These are phyloP conservation scores for Pterostichus niger DNA, from an alignment of 2,888 invertebrate species.

Conservation along the genomic window DNA sequence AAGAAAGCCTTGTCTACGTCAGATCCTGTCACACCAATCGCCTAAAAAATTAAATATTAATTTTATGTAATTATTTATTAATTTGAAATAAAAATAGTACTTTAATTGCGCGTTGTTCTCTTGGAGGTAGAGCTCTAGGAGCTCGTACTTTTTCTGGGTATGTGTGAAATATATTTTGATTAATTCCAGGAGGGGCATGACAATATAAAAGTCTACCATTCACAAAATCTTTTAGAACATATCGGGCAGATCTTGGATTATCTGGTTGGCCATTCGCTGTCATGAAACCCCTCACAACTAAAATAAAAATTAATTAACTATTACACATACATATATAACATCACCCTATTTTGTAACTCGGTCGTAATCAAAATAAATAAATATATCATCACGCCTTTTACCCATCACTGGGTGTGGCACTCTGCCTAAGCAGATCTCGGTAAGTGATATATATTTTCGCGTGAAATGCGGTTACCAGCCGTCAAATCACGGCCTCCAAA, in stretches of 20 bases:
- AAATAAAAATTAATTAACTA: conserved; percentile 68
- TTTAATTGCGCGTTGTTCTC: conserved; percentile 80
- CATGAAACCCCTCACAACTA: conserved; percentile 97
- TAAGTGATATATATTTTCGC: too few relatives aligned
- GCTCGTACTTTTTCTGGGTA: conserved; percentile 78
- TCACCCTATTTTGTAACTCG: too few relatives aligned
- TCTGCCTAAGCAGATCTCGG: too few relatives aligned
- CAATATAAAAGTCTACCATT: conserved; percentile 92
- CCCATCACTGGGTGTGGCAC: too few relatives aligned
- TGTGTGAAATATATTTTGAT: conserved; percentile 82
- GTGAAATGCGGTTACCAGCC: too few relatives aligned
- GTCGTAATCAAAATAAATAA: too few relatives aligned
- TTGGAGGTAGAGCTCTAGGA: conserved; percentile 78
- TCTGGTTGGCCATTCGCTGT: conserved; percentile 97
- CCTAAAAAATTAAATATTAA: conserved; percentile 69
- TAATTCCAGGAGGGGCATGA: conserved; percentile 87
- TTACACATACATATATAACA: not conserved
- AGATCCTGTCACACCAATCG: conserved; percentile 75
- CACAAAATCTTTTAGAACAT: conserved; percentile 94
- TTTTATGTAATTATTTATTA: conserved; percentile 75
- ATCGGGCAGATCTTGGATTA: conserved; percentile 92
- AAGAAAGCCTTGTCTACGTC: conserved; percentile 85
- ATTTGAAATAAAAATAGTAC: conserved; percentile 73
- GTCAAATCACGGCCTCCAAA: too few relatives aligned
- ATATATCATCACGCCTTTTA: too few relatives aligned